phyloP scores from a whole-genome alignment of 2,797 vertebrate genomes.

The Scarus forsteni region DNA sequence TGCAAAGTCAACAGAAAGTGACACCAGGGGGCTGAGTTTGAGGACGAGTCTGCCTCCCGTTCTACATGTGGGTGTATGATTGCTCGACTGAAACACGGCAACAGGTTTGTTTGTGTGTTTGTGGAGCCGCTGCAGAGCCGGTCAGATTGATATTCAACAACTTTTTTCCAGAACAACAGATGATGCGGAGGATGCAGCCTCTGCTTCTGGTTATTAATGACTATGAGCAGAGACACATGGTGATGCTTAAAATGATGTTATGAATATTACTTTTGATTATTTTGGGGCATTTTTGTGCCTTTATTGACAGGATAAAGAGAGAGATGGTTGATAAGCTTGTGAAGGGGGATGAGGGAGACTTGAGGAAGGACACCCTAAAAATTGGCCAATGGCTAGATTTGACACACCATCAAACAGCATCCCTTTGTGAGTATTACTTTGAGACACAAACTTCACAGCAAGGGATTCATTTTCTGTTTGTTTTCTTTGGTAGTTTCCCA shows the following conservation, averaged over 20 bases:
- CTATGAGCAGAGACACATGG: conserved; percentile 1
- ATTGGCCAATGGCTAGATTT: too few relatives aligned
- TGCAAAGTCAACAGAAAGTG: neutral
- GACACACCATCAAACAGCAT: too few relatives aligned
- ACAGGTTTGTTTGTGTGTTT: conserved; percentile 39
- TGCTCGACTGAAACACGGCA: conserved; percentile 46
- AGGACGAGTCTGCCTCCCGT: conserved; percentile 19
- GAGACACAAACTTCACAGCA: too few relatives aligned
- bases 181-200: conserved; percentile 57
- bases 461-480: too few relatives aligned
- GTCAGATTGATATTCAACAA: conserved; percentile 68
- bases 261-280: too few relatives aligned
- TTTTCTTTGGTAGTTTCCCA: too few relatives aligned
- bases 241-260: neutral
- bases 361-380: too few relatives aligned
- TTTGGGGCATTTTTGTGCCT: too few relatives aligned
- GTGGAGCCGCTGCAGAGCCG: conserved; percentile 33
- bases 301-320: too few relatives aligned
- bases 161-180: conserved; percentile 62
- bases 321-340: too few relatives aligned
- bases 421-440: too few relatives aligned
- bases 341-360: too few relatives aligned
- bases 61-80: conserved; percentile 38
- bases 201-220: conserved; percentile 51
- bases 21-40: conserved; percentile 26